phyloP scores from a whole-genome alignment of 2,113 vertebrate species.

The Seriola rivoliana region DNA sequence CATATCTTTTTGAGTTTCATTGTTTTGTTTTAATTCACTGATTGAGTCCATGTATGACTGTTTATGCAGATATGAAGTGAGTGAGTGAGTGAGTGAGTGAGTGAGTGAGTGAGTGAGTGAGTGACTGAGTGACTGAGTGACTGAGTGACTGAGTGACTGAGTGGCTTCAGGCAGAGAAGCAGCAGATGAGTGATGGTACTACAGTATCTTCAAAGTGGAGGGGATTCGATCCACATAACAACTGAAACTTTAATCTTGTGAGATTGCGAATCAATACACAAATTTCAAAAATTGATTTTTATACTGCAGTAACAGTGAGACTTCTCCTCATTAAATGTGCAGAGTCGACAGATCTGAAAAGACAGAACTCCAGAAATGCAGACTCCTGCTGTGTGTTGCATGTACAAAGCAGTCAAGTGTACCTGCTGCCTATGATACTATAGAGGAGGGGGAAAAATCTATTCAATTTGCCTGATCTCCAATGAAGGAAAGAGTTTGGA shows the following conservation, averaged over 20 bases:
- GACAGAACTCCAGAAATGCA: background rate
- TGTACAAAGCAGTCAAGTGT: slow-evolving; percentile 1
- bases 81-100: background rate
- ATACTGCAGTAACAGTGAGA: background rate
- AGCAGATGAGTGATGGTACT: slow-evolving; percentile 19
- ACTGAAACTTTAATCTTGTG: slow-evolving; percentile 12
- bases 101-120: background rate
- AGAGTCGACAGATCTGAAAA: background rate
- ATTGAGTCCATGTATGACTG: slow-evolving; percentile 21
- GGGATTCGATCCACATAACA: slow-evolving; percentile 9
- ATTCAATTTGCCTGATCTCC: slow-evolving; percentile 23
- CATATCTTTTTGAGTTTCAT: slow-evolving; percentile 13
- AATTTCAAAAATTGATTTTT: background rate
- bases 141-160: background rate
- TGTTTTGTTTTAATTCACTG: slow-evolving; percentile 28
- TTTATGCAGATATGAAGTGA: slow-evolving; percentile 10
- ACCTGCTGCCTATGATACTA: slow-evolving; percentile 9
- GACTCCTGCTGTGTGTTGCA: background rate
- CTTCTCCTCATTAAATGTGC: slow-evolving; percentile 15
- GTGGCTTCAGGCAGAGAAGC: background rate
- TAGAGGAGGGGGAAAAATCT: slow-evolving; percentile 3
- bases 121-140: background rate
- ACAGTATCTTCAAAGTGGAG: background rate
- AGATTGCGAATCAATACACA: slow-evolving; percentile 19
- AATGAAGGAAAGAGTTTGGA: slow-evolving; percentile 19